Evolutionary conservation across 2,797 vertebrate species (phyloP), one percentile per base, ranked within the genome.

Genomic region (Rhinogobio ventralis): DNA sequence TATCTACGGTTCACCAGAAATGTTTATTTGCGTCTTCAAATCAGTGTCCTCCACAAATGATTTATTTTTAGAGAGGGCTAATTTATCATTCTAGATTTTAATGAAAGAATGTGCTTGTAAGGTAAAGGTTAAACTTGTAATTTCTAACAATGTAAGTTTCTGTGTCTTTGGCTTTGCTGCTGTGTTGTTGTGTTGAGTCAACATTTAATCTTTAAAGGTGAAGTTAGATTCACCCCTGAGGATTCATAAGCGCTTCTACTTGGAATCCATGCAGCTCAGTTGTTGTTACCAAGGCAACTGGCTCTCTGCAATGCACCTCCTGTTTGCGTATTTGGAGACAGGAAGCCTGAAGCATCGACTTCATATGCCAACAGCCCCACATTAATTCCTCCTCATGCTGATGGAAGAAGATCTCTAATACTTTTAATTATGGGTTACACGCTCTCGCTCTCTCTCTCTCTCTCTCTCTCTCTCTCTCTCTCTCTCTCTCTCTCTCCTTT

Each of bases 321-420:
- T 82, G 66, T 89, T 67, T 30, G 69, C 25, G 42, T 86, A 57
- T 82, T 86, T 82, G 72, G 57, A 80, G 78, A 82, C 67, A 39
- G 82, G 46, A 82, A 82, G 49, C 60, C 77, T 71, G 46, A 55
- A 79, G 45, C 71, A 66, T 60, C 66, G 72, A 69, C 67, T 86
- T 88, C 75, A 86, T 90, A 91, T 91, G 93, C 64, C 93, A 91
- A 91, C 86, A 90, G 68, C 90, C 91, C 90, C 90, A 92, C 91
- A 94, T 95, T 92, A 92, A 94, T 94, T 93, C 91, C 87, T 92
- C 93, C 92, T 95, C 94, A 93, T 89, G 91, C 91, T 55, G 86
- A 88, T 91, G 89, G 92, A 92, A 93, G 92, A 94, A 94, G 91
- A 90, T 95, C 94, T 92, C 90, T 90, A 90, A 73, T 79, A 81